These are phyloP conservation scores for Apostichopus leukothele DNA, from an alignment of 53 echinoderm and acorn worm genomes.

Conservation along the genomic window DNA sequence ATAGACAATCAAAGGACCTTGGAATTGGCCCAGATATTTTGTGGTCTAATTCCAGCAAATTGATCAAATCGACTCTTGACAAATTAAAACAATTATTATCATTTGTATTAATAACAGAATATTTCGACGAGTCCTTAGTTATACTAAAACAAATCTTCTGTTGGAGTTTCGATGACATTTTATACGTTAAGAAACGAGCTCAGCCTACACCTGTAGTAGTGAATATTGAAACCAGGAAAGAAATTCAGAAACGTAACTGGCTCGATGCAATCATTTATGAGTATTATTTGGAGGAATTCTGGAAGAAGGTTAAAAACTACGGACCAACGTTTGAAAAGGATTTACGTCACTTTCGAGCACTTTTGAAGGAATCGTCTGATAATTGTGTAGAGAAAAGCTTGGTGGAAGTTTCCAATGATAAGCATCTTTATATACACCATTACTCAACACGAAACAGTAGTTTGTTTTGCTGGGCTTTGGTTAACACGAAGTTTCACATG, in stretches of 20 bases:
- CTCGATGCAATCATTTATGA: slow-evolving; percentile 55
- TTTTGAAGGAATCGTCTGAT: slow-evolving; percentile 33
- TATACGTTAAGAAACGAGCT: slow-evolving; percentile 57
- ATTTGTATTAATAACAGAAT: slow-evolving; percentile 61
- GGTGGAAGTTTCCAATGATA: background rate
- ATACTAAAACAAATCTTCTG: slow-evolving; percentile 55
- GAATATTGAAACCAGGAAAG: slow-evolving; percentile 13
- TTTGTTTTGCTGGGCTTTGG: slow-evolving; percentile 22
- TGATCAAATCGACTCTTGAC: slow-evolving; percentile 35
- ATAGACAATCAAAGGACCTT: background rate
- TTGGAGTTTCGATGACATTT: slow-evolving; percentile 60
- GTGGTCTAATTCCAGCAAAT: background rate
- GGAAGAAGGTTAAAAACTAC: slow-evolving; percentile 59
- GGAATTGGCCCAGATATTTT: background rate
- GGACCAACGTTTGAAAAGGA: slow-evolving; percentile 57
- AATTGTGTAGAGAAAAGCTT: slow-evolving; percentile 41
- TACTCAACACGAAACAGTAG: background rate
- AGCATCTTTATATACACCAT: background rate
- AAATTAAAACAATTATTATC: slow-evolving; percentile 44
- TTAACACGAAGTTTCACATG: slow-evolving; percentile 20
- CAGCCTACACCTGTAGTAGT: slow-evolving; percentile 43
- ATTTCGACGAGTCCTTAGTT: slow-evolving; percentile 66
- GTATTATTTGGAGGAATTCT: slow-evolving; percentile 55
- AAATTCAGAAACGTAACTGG: slow-evolving; percentile 52
- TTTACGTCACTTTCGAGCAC: slow-evolving; percentile 51